Evolutionary conservation across 37 sponge, comb jelly and placozoan genomes (phyloP).

Genomic region (Mnemiopsis leidyi): DNA sequence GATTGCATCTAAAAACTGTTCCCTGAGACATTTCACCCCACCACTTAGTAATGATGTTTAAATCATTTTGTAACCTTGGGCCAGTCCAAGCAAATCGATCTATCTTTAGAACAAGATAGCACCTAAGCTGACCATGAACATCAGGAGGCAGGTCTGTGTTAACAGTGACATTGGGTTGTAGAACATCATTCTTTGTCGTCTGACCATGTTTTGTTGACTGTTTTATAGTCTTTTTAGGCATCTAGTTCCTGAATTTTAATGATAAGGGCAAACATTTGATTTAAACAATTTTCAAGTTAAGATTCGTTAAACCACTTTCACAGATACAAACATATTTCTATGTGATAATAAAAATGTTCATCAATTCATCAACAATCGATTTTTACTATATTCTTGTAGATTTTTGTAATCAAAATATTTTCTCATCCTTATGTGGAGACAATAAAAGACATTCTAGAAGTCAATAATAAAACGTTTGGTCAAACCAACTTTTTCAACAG

Average conservation of each 20-base stretch:
- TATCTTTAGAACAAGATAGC: conserved; percentile 24
- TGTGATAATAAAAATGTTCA: too few relatives aligned
- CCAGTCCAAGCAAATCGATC: conserved; percentile 57
- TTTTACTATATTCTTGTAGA: too few relatives aligned
- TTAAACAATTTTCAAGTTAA: too few relatives aligned
- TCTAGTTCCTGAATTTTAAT: not conserved
- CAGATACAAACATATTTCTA: too few relatives aligned
- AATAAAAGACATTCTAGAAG: too few relatives aligned
- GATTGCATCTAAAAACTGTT: not conserved
- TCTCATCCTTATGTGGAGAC: too few relatives aligned
- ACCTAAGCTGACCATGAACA: conserved; percentile 56
- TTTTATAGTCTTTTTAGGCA: not conserved
- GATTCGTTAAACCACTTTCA: too few relatives aligned
- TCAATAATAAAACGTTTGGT: too few relatives aligned
- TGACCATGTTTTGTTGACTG: not conserved
- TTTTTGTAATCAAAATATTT: too few relatives aligned
- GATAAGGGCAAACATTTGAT: too few relatives aligned
- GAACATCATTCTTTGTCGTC: not conserved
- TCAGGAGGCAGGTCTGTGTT: conserved; percentile 47
- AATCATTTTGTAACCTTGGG: not conserved
- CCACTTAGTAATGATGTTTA: conserved; percentile 10
- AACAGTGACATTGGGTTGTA: conserved; percentile 17
- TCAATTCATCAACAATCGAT: too few relatives aligned
- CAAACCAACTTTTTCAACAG: too few relatives aligned
- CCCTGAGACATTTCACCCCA: conserved; percentile 59